Evolutionary conservation across 2,888 invertebrate genomes (phyloP), one percentile per base, ranked within the genome.

Genomic region (Dryadula phaetusa): DNA sequence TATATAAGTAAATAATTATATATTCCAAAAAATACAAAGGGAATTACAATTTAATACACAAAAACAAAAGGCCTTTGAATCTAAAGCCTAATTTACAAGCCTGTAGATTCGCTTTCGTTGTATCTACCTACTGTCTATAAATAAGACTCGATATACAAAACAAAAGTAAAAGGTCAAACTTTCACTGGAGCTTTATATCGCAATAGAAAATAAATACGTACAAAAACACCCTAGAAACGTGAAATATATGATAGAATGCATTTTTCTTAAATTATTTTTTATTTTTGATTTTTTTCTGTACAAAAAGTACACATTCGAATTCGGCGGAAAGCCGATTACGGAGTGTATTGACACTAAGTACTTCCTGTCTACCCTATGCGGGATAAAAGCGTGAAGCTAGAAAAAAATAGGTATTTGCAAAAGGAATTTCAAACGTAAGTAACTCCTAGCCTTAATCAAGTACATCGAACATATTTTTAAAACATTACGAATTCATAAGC

Each of bases 131-230:
- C 47, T 47, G 28, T 32, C 62, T 66, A 69, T 69, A 63, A 61
- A 53, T 62, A 68, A 66, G 52, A 56, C 22, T 37, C 67, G 56
- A 70, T 68, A 40, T 65, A 62, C 67, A 65, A 70, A 49, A 66
- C 67, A 67, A 68, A 64, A 64, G 62, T 58, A 61, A 62, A 72
- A 70, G 72, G 66, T 69, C 68, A 72, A 68, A 70, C 72, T 72
- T 72, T 72, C 68, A 68, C 72, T 69, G 28, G 18, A 60, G 62
- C 56, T 58, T 66, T 66, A 56, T 61, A 56, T 22, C 58, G 53
- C 60, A 62, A 62, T 60, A 46, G 62, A 67, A 68, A 58, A 70
- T 52, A 60, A 64, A 67, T 61, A 68, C 61, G 54, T 62, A 62
- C 40, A 58, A 64, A n/a, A 44, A 46, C 20, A 18, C 37, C 46